Percentiles rank a stretch among this genome's conserved stretches.
These are phyloP conservation scores for Bryconaethiops microstoma DNA, from an alignment of 2,797 vertebrate species.

Conservation along the genomic window DNA sequence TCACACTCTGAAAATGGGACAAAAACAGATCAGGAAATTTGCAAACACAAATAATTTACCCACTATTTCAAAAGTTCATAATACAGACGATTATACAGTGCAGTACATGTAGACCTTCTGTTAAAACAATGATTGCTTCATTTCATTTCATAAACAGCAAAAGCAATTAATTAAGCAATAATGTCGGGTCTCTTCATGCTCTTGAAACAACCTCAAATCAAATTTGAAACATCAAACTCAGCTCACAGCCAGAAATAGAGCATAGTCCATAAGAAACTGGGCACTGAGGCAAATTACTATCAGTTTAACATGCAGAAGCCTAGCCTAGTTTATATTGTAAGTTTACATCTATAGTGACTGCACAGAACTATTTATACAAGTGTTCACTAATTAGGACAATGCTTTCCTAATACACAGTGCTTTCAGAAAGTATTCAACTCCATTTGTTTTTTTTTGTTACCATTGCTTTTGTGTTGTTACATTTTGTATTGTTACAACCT, in stretches of 20 bases:
- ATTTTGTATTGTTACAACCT: no score
- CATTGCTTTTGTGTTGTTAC: no score
- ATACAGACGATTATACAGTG: not conserved
- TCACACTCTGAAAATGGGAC: not conserved
- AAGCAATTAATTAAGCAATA: not conserved
- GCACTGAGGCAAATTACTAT: no score
- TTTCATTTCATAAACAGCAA: not conserved
- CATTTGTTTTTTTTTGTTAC: no score
- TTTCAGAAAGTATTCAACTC: no score
- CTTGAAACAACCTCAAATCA: not conserved
- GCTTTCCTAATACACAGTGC: no score
- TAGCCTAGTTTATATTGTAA: no score
- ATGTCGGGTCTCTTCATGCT: not conserved
- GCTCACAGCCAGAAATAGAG: not conserved
- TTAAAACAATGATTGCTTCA: not conserved
- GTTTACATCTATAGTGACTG: no score
- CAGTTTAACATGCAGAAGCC: no score
- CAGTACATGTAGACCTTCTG: not conserved
- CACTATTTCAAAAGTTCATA: not conserved
- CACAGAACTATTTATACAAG: no score
- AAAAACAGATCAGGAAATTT: not conserved
- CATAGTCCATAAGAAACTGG: not conserved
- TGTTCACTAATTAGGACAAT: no score
- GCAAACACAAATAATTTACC: not conserved
- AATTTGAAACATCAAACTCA: not conserved